These are phyloP conservation scores for Brevimyrus niger DNA, from an alignment of 2,113 vertebrate species.

Conservation along the genomic window DNA sequence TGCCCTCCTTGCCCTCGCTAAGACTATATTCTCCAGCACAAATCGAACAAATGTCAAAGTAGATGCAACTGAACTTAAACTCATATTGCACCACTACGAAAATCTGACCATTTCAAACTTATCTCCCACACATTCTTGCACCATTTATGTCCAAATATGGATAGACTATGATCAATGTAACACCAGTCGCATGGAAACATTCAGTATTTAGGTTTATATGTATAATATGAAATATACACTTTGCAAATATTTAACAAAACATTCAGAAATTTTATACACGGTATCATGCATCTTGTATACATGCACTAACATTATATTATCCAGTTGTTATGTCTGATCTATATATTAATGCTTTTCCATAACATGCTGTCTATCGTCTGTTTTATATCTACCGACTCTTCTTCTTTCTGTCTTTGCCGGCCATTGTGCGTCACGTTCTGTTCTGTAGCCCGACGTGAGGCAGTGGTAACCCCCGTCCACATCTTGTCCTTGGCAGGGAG, in stretches of 20 bases:
- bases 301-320: neutral
- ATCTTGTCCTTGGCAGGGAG: constrained; percentile 56
- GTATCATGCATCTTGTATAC: neutral
- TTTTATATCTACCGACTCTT: neutral
- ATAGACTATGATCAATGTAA: neutral
- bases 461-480: neutral
- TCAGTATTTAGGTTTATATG: neutral
- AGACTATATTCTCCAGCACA: neutral
- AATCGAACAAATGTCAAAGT: neutral
- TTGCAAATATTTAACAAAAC: neutral
- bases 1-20: neutral
- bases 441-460: neutral
- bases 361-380: neutral
- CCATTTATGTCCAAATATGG: neutral
- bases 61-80: neutral
- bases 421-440: neutral
- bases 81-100: neutral
- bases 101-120: neutral
- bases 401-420: neutral
- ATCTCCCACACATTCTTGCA: neutral
- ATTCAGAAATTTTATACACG: neutral
- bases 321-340: neutral
- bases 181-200: neutral
- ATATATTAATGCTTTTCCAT: neutral
- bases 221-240: neutral